A percentile compares a stretch with the other conserved stretches of the same genome.
Conservation (phyloP, 2,113 vertebrate species). For the Osmerus mordax region DNA sequence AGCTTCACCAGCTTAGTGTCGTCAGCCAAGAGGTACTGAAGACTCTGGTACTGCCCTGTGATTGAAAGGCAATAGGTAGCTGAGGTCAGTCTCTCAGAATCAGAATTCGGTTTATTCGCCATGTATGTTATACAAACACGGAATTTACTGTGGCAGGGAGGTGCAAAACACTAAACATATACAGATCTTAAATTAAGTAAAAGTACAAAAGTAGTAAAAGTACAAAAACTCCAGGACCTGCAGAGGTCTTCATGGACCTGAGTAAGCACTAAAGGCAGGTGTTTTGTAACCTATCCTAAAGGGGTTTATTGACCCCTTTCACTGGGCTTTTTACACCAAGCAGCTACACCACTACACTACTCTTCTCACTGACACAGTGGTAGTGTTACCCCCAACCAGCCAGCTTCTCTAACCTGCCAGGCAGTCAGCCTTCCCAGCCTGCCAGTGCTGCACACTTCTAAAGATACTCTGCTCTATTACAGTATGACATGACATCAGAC, state of each 20-base stretch:
- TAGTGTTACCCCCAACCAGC: neutral
- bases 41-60: conserved; percentile 31
- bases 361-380: no score
- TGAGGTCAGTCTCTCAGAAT: conserved; percentile 8
- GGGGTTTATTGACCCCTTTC: no score
- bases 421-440: neutral
- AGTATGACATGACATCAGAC: conserved; percentile 46
- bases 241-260: conserved; percentile 1
- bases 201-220: no score
- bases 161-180: no score
- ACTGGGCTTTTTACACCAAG: no score
- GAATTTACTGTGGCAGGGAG: no score
- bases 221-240: conserved; percentile 16
- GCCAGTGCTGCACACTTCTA: neutral
- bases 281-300: no score
- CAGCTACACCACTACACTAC: no score
- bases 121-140: no score
- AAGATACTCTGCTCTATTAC: neutral
- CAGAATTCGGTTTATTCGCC: no score
- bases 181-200: no score
- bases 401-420: neutral
- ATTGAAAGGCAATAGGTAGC: conserved; percentile 21
- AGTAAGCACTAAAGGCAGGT: conserved; percentile 1
- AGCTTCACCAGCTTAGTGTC: conserved; percentile 40
- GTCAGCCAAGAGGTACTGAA: conserved; percentile 47